These are phyloP conservation scores for Oenanthe oenanthe DNA, from an alignment of 2,113 vertebrate genomes.

Conservation along the genomic window DNA sequence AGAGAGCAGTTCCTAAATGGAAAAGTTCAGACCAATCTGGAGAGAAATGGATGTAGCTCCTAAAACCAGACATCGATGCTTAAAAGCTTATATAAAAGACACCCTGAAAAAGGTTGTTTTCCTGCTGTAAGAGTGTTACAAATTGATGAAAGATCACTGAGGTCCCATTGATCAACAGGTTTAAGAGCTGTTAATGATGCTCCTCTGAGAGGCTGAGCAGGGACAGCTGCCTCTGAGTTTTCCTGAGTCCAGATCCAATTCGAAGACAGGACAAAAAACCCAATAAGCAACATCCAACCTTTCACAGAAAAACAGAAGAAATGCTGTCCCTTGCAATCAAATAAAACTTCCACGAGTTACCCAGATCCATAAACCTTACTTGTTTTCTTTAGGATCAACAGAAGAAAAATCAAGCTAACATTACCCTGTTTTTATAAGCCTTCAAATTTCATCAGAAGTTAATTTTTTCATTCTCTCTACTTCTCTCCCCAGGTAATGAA, in stretches of 20 bases:
- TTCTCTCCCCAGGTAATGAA: background rate
- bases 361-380: background rate
- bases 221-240: background rate
- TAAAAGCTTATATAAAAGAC: background rate
- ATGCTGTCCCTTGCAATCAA: background rate
- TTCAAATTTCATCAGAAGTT: background rate
- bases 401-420: background rate
- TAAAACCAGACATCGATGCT: background rate
- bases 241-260: background rate
- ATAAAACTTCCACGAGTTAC: background rate
- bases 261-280: background rate
- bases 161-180: background rate
- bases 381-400: background rate
- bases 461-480: background rate
- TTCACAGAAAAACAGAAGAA: background rate
- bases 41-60: background rate
- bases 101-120: background rate
- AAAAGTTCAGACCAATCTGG: background rate
- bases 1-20: background rate
- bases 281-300: background rate
- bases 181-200: background rate
- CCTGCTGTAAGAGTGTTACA: background rate
- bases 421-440: background rate
- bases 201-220: background rate
- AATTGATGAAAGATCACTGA: background rate